These are phyloP conservation scores for Aphaenogaster ashmeadi DNA, from an alignment of 1,140 invertebrate genomes.

Conservation along the genomic window DNA sequence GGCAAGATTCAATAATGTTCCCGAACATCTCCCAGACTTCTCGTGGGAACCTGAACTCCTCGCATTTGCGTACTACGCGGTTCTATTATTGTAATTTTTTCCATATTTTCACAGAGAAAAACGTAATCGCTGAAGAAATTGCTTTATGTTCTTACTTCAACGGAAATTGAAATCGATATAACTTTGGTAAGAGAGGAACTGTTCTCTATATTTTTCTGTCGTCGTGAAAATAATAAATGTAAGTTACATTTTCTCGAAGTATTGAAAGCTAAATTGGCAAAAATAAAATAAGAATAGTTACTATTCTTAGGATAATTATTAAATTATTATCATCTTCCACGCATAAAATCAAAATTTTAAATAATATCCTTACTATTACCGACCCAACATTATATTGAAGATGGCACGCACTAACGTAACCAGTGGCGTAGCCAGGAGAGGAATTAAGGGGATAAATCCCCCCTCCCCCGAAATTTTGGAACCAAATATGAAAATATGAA, in stretches of 20 bases:
- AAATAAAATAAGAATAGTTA: background rate
- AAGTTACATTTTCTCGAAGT: background rate
- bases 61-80: background rate
- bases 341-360: background rate
- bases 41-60: background rate
- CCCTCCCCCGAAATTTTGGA: too few species aligned
- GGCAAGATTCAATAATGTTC: conserved; percentile 40
- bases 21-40: conserved; percentile 33
- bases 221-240: background rate
- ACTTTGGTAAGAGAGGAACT: background rate
- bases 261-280: background rate
- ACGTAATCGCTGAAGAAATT: conserved; percentile 4
- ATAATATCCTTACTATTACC: background rate
- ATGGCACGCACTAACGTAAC: background rate
- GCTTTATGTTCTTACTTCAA: background rate
- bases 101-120: conserved; percentile 19
- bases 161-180: conserved; percentile 6
- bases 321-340: background rate
- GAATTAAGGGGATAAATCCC: too few species aligned
- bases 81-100: conserved; percentile 52
- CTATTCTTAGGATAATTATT: background rate
- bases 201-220: background rate
- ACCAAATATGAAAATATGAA: too few species aligned
- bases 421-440: too few species aligned
- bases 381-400: background rate